Percentiles rank a stretch among this genome's conserved stretches.
These are phyloP conservation scores for Eulemur coronatus DNA, from an alignment of 2,797 vertebrate species.

Conservation along the genomic window DNA sequence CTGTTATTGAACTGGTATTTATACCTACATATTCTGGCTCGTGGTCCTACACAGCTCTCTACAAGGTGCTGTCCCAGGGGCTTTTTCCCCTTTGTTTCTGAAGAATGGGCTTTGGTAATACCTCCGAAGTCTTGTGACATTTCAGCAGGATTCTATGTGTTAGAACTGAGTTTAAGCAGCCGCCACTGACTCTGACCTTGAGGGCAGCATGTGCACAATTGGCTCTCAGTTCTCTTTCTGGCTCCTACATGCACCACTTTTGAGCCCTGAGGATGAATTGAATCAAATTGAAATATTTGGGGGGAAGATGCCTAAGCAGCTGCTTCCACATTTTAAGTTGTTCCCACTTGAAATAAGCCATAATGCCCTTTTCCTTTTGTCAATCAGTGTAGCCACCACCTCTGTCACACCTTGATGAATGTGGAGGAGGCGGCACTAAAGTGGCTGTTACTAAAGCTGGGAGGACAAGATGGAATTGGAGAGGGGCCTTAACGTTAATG, in stretches of 20 bases:
- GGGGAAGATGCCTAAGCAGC: neutral
- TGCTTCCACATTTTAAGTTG: neutral
- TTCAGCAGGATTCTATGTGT: neutral
- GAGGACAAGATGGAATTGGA: neutral
- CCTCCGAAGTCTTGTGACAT: neutral
- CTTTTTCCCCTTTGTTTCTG: neutral
- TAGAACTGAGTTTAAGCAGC: neutral
- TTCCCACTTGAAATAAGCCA: neutral
- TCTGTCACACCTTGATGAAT: neutral
- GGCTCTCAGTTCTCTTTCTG: neutral
- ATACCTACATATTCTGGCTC: neutral
- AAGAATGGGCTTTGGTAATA: neutral
- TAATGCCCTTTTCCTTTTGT: neutral
- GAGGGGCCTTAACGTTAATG: neutral
- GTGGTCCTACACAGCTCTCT: neutral
- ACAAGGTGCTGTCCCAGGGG: neutral
- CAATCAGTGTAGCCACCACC: neutral
- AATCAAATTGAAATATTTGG: neutral
- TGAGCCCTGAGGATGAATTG: neutral
- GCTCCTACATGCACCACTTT: neutral
- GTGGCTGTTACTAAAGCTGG: neutral
- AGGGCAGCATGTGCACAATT: fast-evolving
- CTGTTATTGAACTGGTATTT: neutral
- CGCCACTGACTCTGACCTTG: neutral
- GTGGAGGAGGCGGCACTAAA: neutral